Evolutionary conservation across 1,140 invertebrate species (phyloP).

Genomic region (silkworm (Bombyx mori)): ASM3026992v2 NC_085130.1:13333001-13333500

Average conservation of each 20-base stretch:
- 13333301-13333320: slow-evolving; percentile 1
- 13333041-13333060: too few relatives aligned
- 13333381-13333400: neutral
- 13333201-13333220: slow-evolving; percentile 1
- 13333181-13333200: neutral
- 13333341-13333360: neutral
- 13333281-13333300: slow-evolving; percentile 2
- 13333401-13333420: neutral
- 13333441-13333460: slow-evolving; percentile 1
- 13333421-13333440: slow-evolving; percentile 1
- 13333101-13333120: neutral
- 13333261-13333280: slow-evolving; percentile 4
- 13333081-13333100: neutral
- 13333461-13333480: slow-evolving; percentile 7
- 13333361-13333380: neutral
- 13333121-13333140: neutral
- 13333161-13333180: neutral
- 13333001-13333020: too few relatives aligned
- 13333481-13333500: slow-evolving; percentile 7
- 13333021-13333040: too few relatives aligned
- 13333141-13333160: neutral
- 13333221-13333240: neutral
- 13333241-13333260: neutral
- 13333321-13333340: neutral
- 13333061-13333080: neutral